Percentiles rank a stretch among this genome's conserved stretches.
These are phyloP conservation scores for Latrodectus elegans DNA, from an alignment of 2,888 invertebrate species.

Conservation along the genomic window DNA sequence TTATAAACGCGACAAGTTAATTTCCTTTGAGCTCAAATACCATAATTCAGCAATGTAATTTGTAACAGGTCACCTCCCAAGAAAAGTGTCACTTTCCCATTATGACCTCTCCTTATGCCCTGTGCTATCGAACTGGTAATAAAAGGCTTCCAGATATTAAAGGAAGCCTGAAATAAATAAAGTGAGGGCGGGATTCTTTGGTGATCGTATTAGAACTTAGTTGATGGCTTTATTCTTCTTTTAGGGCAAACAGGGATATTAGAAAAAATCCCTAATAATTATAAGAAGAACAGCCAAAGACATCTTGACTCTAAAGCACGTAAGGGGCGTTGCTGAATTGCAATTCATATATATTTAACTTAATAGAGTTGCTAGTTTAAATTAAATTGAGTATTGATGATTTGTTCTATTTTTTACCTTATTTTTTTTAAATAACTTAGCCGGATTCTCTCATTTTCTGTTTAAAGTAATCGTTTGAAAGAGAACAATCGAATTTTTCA, in stretches of 20 bases:
- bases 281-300: background rate
- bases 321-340: no score
- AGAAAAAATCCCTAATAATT: background rate
- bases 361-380: no score
- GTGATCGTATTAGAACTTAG: background rate
- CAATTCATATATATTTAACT: no score
- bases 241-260: background rate
- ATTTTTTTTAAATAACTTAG: no score
- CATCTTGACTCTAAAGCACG: no score
- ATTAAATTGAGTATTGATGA: no score
- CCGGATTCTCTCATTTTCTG: no score
- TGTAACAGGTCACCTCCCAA: background rate
- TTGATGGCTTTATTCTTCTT: conserved; percentile 5
- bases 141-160: background rate
- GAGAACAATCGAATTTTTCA: no score
- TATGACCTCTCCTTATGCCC: background rate
- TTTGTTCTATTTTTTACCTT: no score
- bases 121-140: conserved; percentile 1
- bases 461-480: no score
- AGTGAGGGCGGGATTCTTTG: conserved; percentile 1
- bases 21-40: background rate
- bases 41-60: conserved; percentile 5
- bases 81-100: background rate
- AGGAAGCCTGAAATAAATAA: conserved; percentile 1
- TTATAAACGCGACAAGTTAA: conserved; percentile 1